Conservation (phyloP, 1,140 invertebrate genomes). For the Cataglyphis hispanica region DNA sequence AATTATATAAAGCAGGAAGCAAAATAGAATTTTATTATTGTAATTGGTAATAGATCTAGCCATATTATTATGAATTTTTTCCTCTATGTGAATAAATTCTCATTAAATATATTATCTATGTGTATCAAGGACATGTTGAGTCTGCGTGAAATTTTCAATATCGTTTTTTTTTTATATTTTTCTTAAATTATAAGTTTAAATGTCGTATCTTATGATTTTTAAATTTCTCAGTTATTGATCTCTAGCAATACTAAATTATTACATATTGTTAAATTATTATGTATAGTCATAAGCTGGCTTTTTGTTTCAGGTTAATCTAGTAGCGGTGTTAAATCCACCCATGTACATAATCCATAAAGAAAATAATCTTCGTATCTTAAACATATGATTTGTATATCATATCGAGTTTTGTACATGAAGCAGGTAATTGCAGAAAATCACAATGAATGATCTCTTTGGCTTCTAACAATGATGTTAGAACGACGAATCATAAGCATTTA, state of each 20-base stretch:
- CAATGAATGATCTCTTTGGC: not conserved
- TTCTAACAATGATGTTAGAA: not conserved
- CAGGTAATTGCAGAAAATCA: not conserved
- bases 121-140: not conserved
- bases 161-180: conserved; percentile 1
- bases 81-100: not conserved
- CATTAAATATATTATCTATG: not conserved
- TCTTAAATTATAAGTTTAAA: not conserved
- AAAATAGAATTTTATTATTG: not conserved
- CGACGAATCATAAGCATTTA: not conserved
- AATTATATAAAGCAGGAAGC: not conserved
- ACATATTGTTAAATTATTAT: not conserved
- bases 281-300: not conserved
- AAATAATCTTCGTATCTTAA: not conserved
- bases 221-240: not conserved
- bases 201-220: not conserved
- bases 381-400: conserved; percentile 2
- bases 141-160: not conserved
- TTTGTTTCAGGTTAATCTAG: not conserved
- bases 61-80: not conserved
- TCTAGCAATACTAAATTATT: not conserved
- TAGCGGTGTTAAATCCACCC: not conserved
- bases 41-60: not conserved
- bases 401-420: not conserved
- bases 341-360: not conserved